A percentile compares a stretch with the other conserved stretches of the same genome.
These are phyloP conservation scores for Bombus cullumanus DNA, from an alignment of 1,140 invertebrate species.

Conservation along the genomic window DNA sequence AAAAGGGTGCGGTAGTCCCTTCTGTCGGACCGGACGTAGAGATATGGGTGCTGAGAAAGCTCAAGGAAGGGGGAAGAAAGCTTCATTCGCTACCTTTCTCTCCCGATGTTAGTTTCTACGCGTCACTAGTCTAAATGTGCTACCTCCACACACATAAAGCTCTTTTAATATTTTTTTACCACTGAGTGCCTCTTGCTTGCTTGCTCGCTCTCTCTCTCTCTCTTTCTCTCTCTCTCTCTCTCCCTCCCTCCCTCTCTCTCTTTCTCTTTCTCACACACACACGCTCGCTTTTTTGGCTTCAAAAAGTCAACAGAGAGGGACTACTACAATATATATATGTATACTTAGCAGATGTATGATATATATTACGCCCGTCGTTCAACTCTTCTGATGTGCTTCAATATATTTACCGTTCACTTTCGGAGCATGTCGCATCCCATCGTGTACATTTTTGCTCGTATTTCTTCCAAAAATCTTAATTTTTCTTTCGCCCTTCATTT, in stretches of 20 bases:
- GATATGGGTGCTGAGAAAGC: constrained; percentile 68
- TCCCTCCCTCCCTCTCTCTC: constrained; percentile 3
- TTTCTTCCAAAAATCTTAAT: no score
- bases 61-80: constrained; percentile 67
- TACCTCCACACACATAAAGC: constrained; percentile 69
- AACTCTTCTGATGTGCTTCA: constrained; percentile 49
- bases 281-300: constrained; percentile 41
- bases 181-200: constrained; percentile 55
- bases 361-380: constrained; percentile 58
- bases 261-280: constrained; percentile 12
- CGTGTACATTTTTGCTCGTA: constrained; percentile 17
- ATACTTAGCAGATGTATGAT: constrained; percentile 60
- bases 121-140: constrained; percentile 68
- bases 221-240: constrained; percentile 12
- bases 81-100: constrained; percentile 66
- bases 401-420: constrained; percentile 77
- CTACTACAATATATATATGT: constrained; percentile 60
- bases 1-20: constrained; percentile 42
- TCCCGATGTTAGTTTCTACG: constrained; percentile 69
- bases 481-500: neutral
- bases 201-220: constrained; percentile 19
- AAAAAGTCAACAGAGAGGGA: constrained; percentile 59
- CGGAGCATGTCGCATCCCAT: constrained; percentile 73
- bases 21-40: constrained; percentile 27
- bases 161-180: constrained; percentile 25